phyloP scores from a whole-genome alignment of 2,113 vertebrate genomes.

The Typhlomys cinereus region DNA sequence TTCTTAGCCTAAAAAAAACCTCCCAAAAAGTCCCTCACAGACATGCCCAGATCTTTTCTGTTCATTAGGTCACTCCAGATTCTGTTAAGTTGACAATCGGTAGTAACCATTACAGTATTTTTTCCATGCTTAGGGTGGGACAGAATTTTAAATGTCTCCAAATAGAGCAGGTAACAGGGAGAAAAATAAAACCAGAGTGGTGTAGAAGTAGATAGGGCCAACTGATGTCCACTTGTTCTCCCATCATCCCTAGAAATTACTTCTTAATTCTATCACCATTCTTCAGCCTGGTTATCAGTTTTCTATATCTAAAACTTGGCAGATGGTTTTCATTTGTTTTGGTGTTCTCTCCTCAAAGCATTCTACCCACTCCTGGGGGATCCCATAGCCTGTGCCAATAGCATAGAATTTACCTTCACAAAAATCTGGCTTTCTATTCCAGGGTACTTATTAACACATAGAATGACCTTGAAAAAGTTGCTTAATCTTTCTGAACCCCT shows the following conservation, averaged over 20 bases:
- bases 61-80: background rate
- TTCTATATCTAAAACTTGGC: background rate
- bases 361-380: background rate
- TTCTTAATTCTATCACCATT: background rate
- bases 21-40: background rate
- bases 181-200: background rate
- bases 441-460: background rate
- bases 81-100: background rate
- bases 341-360: background rate
- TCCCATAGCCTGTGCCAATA: background rate
- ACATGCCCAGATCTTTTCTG: background rate
- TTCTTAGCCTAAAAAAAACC: background rate
- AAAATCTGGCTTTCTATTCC: background rate
- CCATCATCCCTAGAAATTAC: background rate
- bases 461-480: constrained; percentile 61
- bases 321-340: background rate
- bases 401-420: background rate
- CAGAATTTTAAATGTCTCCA: background rate
- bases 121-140: background rate
- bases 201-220: rapidly evolving
- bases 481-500: constrained; percentile 35
- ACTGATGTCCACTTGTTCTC: background rate
- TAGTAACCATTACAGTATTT: background rate
- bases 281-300: background rate
- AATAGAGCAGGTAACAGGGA: background rate